These are phyloP conservation scores for Eurytoma adleriae DNA, from an alignment of 2,888 invertebrate species.

Conservation along the genomic window DNA sequence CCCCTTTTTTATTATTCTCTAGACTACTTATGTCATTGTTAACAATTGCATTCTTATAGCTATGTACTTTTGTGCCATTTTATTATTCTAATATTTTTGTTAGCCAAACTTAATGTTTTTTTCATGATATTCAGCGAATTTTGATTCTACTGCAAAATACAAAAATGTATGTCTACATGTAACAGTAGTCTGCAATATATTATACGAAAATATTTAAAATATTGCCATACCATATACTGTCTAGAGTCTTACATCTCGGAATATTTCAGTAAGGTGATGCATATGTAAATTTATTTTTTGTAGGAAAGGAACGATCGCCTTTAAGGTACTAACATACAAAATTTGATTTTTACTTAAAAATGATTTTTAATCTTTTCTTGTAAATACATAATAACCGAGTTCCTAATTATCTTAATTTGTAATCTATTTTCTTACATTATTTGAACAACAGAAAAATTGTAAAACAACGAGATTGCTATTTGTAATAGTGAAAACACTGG, in stretches of 20 bases:
- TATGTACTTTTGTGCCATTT: constrained; percentile 55
- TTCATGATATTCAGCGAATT: constrained; percentile 29
- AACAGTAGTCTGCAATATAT: constrained; percentile 35
- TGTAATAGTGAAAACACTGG: constrained; percentile 46
- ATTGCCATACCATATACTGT: constrained; percentile 42
- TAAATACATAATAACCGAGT: constrained; percentile 51
- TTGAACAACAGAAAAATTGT: constrained; percentile 32
- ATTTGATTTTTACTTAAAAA: constrained; percentile 37
- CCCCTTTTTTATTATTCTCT: constrained; percentile 41
- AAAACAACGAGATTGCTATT: constrained; percentile 43
- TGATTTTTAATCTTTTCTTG: constrained; percentile 45
- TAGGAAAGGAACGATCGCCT: constrained; percentile 49
- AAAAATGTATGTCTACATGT: constrained; percentile 43
- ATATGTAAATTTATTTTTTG: constrained; percentile 52
- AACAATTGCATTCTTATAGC: constrained; percentile 40
- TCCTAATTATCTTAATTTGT: constrained; percentile 42
- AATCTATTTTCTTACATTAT: constrained; percentile 33
- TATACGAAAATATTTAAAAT: constrained; percentile 43
- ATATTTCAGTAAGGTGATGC: constrained; percentile 45
- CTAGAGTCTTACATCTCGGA: constrained; percentile 48
- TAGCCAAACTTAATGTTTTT: constrained; percentile 11
- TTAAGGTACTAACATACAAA: constrained; percentile 41
- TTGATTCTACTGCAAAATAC: constrained; percentile 30
- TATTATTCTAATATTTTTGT: constrained; percentile 33
- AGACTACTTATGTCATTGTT: constrained; percentile 29